Base-by-base conservation (phyloP, 2,797 vertebrate species). In the Lagocephalus sceleratus region DNA sequence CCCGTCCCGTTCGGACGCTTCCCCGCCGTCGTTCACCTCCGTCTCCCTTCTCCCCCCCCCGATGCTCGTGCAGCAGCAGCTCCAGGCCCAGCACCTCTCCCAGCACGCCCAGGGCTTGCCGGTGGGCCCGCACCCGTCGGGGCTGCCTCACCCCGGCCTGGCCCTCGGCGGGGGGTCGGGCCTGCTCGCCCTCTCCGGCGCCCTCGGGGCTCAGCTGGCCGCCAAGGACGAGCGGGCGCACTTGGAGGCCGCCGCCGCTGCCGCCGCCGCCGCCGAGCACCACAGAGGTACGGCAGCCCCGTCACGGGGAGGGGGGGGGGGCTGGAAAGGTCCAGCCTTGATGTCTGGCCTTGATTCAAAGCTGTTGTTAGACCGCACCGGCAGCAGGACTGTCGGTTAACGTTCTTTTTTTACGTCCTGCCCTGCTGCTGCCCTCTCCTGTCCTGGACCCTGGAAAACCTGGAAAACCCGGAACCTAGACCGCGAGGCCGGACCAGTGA, bases 41-140 rank as follows among this genome's bases (percentile, higher is more conserved):
- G 32, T 54, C 21, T 65, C 40, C 58, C 20, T 60, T 49, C 41
- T 63, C 8, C 66, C 26, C 29, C 54, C 65, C 38, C 65, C 40
- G n/a, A n/a, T n/a, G n/a, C n/a, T n/a, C n/a, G n/a, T 81, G 20
- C 79, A 95, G 94, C 94, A 96, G 72, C 94, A 96, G 87, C 90
- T 96, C 6, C 94, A 96, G 81, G 92, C 92, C 1, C 94, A 96
- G 81, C 94, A 96, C 79, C 92, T 96, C 58, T 93, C 94, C 0
- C 94, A 96, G 83, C 94, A 95, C 0, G 92, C 90, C 26, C 94
- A 94, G 61, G 93, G 92, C 55, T 88, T 95, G 79, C 91, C 91
- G 5, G 76, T 96, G 76, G 92, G 90, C 29, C 91, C 94, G 2
- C 94, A 95, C 78, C 93, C 94, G 8, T 93, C 94, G 0, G 91